Percentiles rank a stretch among this genome's conserved stretches.
These are phyloP conservation scores for Phyllopteryx taeniolatus DNA, from an alignment of 2,113 vertebrate genomes.

Conservation along the genomic window DNA sequence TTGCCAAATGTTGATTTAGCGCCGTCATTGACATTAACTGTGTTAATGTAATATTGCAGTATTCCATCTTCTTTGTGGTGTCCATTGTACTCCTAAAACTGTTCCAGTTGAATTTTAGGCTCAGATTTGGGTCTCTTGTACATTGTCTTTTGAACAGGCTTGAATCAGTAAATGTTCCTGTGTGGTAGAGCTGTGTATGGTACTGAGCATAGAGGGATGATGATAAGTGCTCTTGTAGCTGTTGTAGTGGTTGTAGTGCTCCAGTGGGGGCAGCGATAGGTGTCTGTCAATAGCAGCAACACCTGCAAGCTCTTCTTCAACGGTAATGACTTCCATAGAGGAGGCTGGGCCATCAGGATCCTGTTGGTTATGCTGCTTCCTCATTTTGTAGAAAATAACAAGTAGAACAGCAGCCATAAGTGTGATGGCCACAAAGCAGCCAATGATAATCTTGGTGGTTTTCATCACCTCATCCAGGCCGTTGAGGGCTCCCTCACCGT, in stretches of 20 bases:
- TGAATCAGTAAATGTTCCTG: constrained; percentile 97
- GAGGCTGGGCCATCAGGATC: constrained; percentile 91
- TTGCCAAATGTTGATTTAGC: constrained; percentile 65
- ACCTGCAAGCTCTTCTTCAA: constrained; percentile 93
- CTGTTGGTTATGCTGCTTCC: constrained; percentile 96
- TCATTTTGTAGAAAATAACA: constrained; percentile 99
- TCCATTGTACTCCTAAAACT: constrained; percentile 53
- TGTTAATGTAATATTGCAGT: constrained; percentile 44
- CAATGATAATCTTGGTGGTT: constrained; percentile 79
- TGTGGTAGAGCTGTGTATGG: constrained; percentile 94
- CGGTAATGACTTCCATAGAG: constrained; percentile 96
- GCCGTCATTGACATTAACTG: constrained; percentile 34
- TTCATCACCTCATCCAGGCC: constrained; percentile 79
- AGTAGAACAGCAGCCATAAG: constrained; percentile 98
- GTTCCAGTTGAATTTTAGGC: constrained; percentile 55
- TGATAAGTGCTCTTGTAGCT: constrained; percentile 96
- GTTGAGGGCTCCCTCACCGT: constrained; percentile 63
- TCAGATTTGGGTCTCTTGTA: constrained; percentile 81
- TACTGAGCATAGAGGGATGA: constrained; percentile 92
- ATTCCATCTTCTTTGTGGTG: constrained; percentile 42
- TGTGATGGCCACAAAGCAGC: constrained; percentile 95
- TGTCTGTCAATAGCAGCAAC: constrained; percentile 92
- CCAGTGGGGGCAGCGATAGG: constrained; percentile 91
- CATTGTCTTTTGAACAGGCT: constrained; percentile 80
- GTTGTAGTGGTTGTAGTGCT: constrained; percentile 99